A percentile compares a stretch with the other conserved stretches of the same genome.
Conservation (phyloP, 1,140 invertebrate species). For the Nymphalis io region DNA sequence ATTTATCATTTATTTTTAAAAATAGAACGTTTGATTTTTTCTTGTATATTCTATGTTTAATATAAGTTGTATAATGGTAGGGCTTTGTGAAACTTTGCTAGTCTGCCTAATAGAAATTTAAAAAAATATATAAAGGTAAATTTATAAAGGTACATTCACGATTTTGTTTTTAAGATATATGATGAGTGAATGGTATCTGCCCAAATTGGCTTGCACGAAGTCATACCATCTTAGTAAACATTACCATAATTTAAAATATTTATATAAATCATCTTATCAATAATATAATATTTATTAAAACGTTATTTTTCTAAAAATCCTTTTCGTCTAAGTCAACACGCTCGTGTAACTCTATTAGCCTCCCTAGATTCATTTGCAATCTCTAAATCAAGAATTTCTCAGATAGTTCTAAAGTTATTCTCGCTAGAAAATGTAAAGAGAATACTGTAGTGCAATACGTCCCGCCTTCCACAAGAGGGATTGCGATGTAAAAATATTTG, state of each 20-base stretch:
- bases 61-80: no score
- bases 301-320: not conserved
- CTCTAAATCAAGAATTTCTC: constrained; percentile 32
- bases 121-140: no score
- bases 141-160: no score
- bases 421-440: constrained; percentile 29
- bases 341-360: constrained; percentile 24
- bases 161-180: no score
- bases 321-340: not conserved
- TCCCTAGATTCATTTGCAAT: constrained; percentile 30
- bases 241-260: no score
- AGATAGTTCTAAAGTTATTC: constrained; percentile 31
- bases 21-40: constrained; percentile 3
- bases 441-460: constrained; percentile 26
- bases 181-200: no score
- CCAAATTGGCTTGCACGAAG: no score
- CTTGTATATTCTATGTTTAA: not conserved
- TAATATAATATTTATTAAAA: no score
- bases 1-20: constrained; percentile 9
- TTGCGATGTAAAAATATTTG: constrained; percentile 22
- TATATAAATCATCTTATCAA: no score
- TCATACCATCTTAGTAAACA: no score
- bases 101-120: no score
- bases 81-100: no score
- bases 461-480: constrained; percentile 11